phyloP scores from a whole-genome alignment of 2,113 vertebrate species.

The Miniopterus natalensis region DNA sequence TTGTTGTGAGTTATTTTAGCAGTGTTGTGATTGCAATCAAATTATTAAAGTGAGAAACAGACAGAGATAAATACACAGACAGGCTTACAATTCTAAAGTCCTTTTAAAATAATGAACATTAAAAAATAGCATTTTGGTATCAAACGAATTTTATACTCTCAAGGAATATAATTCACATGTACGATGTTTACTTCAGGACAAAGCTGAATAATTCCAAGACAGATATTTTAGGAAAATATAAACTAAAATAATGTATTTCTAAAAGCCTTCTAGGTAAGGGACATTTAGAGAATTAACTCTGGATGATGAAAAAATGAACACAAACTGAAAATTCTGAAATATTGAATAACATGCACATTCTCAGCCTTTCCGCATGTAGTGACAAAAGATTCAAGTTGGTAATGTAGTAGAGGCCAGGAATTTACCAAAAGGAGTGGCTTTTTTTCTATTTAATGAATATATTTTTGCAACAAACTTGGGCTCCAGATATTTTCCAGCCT shows the following conservation, averaged over 20 bases:
- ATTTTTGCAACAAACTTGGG: constrained; percentile 7
- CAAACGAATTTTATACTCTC: not conserved
- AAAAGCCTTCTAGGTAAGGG: not conserved
- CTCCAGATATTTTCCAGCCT: constrained; percentile 29
- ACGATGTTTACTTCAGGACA: constrained; percentile 16
- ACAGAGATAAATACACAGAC: not conserved
- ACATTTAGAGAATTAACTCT: constrained; percentile 31
- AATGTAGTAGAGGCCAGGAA: not conserved
- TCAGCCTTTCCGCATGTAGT: not conserved
- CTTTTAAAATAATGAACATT: constrained; percentile 15
- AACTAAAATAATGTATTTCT: constrained; percentile 5
- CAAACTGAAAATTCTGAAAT: constrained; percentile 26
- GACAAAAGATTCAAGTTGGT: not conserved
- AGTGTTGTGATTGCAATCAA: not conserved
- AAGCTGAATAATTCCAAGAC: constrained; percentile 49
- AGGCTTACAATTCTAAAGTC: constrained; percentile 11
- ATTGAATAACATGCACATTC: not conserved
- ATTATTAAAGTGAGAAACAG: constrained; percentile 42
- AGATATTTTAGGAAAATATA: constrained; percentile 52
- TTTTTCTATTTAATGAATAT: not conserved
- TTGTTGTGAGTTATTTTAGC: not conserved
- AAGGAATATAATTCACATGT: constrained; percentile 11
- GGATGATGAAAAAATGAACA: constrained; percentile 52
- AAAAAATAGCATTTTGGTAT: constrained; percentile 18
- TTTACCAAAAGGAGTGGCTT: not conserved